Conservation (phyloP, 2,797 vertebrate species). For the Anas bahamensis region DNA sequence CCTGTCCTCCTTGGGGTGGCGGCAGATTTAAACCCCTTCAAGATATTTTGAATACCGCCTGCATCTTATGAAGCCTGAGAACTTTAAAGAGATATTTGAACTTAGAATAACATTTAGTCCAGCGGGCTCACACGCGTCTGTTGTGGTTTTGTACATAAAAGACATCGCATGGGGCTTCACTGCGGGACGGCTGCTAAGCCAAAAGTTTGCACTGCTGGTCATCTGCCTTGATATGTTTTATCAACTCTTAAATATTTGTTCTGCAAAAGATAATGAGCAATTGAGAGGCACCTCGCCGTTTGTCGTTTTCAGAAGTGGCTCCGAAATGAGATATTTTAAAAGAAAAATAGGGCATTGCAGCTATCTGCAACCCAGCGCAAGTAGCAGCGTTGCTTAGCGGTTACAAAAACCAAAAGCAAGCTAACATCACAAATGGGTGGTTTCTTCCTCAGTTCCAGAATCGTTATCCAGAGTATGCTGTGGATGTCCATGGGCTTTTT, state of each 20-base stretch:
- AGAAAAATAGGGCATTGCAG: neutral
- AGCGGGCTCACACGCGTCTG: accelerated
- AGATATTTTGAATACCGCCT: neutral
- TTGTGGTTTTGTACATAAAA: neutral
- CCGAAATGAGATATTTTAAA: neutral
- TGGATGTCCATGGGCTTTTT: neutral
- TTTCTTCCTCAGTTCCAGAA: neutral
- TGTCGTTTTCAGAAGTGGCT: neutral
- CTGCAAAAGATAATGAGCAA: neutral
- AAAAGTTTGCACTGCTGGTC: neutral
- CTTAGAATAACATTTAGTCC: neutral
- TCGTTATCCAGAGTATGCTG: neutral
- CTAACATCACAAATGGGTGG: neutral
- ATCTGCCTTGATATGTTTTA: neutral
- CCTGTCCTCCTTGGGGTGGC: neutral
- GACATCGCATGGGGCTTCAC: neutral
- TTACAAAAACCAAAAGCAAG: neutral
- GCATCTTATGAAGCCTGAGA: neutral
- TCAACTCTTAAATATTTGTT: neutral
- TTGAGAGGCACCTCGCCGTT: neutral
- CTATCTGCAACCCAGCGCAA: accelerated
- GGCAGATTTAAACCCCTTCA: neutral
- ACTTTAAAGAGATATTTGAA: neutral
- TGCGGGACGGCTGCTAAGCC: neutral
- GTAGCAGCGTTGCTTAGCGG: neutral